Base-by-base conservation (phyloP, 2,797 vertebrate genomes). In the Sparus aurata region DNA sequence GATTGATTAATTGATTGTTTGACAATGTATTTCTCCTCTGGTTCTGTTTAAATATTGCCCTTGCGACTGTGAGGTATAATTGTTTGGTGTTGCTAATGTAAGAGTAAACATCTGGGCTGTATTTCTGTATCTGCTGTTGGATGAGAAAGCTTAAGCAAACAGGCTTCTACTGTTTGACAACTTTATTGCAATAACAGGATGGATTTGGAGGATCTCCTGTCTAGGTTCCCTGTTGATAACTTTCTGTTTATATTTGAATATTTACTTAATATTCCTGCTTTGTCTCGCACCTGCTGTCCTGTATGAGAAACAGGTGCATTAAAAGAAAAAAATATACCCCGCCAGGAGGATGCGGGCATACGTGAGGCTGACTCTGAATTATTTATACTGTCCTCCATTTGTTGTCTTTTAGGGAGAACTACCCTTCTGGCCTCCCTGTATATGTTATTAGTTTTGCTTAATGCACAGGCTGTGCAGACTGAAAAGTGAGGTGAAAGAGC, bases 391-490 rank as follows among this genome's bases (percentile, higher is more conserved):
- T 61, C 45, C 38, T 38, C 13, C 17, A 17, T 77, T 60, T 85
- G 20, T 61, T 55, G 61, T 66, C 75, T 75, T 69, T 77, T 9
- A 60, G 49, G 17, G 38, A 73, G 58, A 64, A 47, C 9, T 52
- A 74, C 25, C 47, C 43, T 22, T 64, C 45, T 76, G 67, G 22
- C 75, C 45, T 82, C 17, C 1, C 30, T 74, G 62, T 82, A 57
- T 83, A 52, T 87, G 81, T 82, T 55, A 74, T 70, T 61, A 55
- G 50, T 69, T 85, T 66, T 59, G 73, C 53, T 80, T 27, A 61
- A 15, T 20, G 22, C 73, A 43, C 62, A 46, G 52, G 3, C 2
- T 71, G 47, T 68, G 53, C 41, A 80, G 67, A 10, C 4, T 30
- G 45, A 30, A 15, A 20, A 45, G 16, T 34, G 54, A 83, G 71